Percentiles rank a stretch among this genome's conserved stretches.
phyloP scores from a whole-genome alignment of 2,797 vertebrate genomes.

The Rhabdomys pumilio region DNA sequence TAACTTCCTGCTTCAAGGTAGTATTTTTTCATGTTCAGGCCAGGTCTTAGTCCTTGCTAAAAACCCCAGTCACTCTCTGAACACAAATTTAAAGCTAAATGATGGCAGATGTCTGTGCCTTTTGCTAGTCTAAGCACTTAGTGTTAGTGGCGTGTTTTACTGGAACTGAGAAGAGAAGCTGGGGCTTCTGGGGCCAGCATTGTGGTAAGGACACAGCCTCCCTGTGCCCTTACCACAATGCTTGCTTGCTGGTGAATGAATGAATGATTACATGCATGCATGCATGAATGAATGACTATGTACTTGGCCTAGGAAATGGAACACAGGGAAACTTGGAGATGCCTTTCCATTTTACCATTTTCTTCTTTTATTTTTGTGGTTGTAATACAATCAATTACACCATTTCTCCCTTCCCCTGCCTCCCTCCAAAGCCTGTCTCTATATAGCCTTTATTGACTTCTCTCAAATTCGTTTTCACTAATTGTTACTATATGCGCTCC shows the following conservation, averaged over 20 bases:
- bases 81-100: background rate
- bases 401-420: background rate
- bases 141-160: background rate
- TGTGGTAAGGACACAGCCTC: no score
- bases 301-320: background rate
- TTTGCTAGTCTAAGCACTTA: background rate
- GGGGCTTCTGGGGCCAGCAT: background rate
- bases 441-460: background rate
- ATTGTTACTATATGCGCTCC: background rate
- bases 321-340: background rate
- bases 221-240: rapidly evolving
- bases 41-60: background rate
- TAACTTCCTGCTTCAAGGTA: background rate
- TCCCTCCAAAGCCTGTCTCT: background rate
- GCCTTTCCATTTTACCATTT: background rate
- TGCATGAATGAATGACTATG: background rate
- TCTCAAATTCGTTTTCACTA: background rate
- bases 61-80: no score
- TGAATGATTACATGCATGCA: background rate
- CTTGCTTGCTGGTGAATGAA: background rate
- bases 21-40: background rate
- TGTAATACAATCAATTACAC: background rate
- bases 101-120: background rate
- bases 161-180: background rate
- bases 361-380: background rate